Evolutionary conservation across 2,797 vertebrate species (phyloP), one percentile per base, ranked within the genome.

Genomic region (Menidia menidia): DNA sequence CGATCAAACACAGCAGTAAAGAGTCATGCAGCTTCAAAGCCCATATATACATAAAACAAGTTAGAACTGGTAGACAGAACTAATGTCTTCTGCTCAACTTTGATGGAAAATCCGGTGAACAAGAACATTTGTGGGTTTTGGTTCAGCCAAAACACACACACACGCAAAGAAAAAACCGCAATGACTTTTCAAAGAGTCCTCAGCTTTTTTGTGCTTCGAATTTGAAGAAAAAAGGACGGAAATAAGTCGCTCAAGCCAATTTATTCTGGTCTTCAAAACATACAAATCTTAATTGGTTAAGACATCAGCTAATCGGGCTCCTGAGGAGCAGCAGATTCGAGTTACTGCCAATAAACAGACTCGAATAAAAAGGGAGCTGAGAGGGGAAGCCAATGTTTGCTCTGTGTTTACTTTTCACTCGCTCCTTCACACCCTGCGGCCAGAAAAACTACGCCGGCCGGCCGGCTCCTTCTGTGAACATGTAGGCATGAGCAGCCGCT

Each of bases 401-500:
- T 64, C 67, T 53, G 32, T 74, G 70, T 77, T 83, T 72, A 81
- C 54, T 68, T 61, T 77, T 61, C 67, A 62, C 64, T 68, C 60
- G 82, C 64, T 76, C 52, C 66, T 62, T 77, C 60, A 73, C 79
- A 62, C 62, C 76, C 78, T 41, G 16, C 62, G 60, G 80, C 72
- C 77, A 75, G 18, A 47, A 53, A 53, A 86, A 85, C 70, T 78
- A 61, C 68, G 75, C 69, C 71, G 47, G 16, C 52, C 41, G 6
- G 56, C 59, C 64, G 1, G 25, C 25, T 65, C 74, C 79, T 62
- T 47, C 64, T 61, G 69, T 14, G 63, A 85, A 78, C 73, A 71
- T 77, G 72, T 74, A 58, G 75, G 54, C 61, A 83, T 85, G 86
- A 88, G 82, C 78, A 85, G 73, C 63, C 69, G 66, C 68, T 77